These are phyloP conservation scores for Ibycter americanus DNA, from an alignment of 2,797 vertebrate species.

Conservation along the genomic window DNA sequence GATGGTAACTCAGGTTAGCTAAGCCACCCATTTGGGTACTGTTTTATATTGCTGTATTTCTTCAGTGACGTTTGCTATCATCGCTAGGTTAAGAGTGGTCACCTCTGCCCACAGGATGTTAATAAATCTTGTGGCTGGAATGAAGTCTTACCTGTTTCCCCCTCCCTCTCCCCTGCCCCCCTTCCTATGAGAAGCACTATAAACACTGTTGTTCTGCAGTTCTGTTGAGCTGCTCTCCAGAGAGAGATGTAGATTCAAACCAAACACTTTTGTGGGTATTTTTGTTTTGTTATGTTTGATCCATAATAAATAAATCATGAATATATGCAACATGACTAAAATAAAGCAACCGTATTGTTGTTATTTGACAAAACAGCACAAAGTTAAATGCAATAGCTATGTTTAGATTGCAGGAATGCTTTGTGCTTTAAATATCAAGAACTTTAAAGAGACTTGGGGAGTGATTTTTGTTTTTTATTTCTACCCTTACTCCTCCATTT, in stretches of 20 bases:
- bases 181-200: background rate
- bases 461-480: background rate
- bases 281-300: background rate
- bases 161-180: background rate
- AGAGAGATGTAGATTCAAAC: background rate
- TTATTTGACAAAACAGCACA: background rate
- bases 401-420: background rate
- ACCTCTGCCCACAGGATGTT: background rate
- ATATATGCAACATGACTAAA: background rate
- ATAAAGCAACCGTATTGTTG: background rate
- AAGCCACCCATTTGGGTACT: background rate
- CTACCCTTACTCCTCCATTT: background rate
- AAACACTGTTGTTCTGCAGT: background rate
- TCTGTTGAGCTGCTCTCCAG: background rate
- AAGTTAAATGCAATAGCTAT: background rate
- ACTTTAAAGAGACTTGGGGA: background rate
- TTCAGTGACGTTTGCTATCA: background rate
- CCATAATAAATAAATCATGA: background rate
- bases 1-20: background rate
- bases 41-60: background rate
- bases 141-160: background rate
- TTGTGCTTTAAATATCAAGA: background rate
- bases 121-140: background rate
- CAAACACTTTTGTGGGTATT: background rate
- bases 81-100: background rate